Percentiles rank a stretch among this genome's conserved stretches.
Conservation (phyloP, 2,797 vertebrate species). For the Muscicapa striata region DNA sequence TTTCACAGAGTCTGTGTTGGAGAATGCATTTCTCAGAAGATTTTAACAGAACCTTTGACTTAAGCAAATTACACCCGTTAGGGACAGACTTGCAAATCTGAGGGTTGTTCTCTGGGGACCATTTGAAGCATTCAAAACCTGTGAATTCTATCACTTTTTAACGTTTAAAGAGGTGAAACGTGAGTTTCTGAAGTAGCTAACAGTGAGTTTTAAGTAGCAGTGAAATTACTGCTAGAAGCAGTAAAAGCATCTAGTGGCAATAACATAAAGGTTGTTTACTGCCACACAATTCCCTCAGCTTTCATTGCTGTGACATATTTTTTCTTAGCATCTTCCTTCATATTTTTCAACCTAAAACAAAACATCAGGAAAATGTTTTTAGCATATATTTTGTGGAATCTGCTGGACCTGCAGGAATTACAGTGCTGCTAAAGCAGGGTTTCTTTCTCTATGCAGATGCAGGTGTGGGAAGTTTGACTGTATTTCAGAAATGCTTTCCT, state of each 20-base stretch:
- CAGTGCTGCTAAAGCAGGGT: neutral
- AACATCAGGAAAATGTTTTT: neutral
- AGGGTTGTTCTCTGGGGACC: neutral
- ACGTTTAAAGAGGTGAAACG: neutral
- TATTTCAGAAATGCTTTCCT: neutral
- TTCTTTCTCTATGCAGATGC: neutral
- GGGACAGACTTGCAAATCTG: neutral
- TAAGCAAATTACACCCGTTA: neutral
- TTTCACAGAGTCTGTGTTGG: neutral
- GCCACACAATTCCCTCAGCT: neutral
- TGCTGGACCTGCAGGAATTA: neutral
- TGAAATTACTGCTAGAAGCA: neutral
- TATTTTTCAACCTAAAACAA: neutral
- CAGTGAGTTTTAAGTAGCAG: neutral
- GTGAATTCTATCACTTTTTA: neutral
- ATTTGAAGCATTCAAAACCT: neutral
- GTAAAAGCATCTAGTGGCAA: neutral
- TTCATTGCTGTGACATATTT: neutral
- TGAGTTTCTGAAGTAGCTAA: neutral
- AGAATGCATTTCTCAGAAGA: neutral
- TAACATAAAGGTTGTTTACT: neutral
- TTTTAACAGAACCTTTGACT: neutral
- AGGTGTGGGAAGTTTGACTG: neutral
- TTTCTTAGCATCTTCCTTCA: neutral
- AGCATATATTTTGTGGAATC: neutral